Percentiles rank a stretch among this genome's conserved stretches.
These are phyloP conservation scores for Mesorhabditis sp. DNA, from an alignment of 2,888 invertebrate genomes.

Conservation along the genomic window DNA sequence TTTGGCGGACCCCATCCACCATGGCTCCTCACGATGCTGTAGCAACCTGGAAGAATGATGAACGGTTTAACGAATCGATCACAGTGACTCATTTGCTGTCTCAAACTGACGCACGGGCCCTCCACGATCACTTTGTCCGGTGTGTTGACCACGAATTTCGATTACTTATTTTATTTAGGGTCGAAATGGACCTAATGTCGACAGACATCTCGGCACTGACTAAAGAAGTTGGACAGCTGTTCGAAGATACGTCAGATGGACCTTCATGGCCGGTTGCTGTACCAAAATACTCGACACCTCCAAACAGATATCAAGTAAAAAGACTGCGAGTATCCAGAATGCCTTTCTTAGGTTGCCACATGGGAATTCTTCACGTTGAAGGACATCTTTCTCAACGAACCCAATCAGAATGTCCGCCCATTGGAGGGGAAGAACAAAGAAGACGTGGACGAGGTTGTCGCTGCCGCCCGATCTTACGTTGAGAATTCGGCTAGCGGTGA, in stretches of 20 bases:
- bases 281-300: conserved; percentile 69
- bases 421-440: conserved; percentile 62
- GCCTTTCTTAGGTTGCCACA: conserved; percentile 73
- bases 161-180: conserved; percentile 13
- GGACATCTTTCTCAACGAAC: conserved; percentile 77
- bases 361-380: conserved; percentile 83
- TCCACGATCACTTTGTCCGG: conserved; percentile 57
- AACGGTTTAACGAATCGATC: conserved; percentile 50
- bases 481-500: conserved; percentile 24
- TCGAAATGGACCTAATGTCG: conserved; percentile 56
- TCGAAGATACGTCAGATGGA: conserved; percentile 60
- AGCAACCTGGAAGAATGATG: conserved; percentile 26
- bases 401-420: conserved; percentile 71
- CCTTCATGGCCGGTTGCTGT: conserved; percentile 74
- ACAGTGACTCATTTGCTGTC: conserved; percentile 60
- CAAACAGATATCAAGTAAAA: conserved; percentile 64
- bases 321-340: not conserved
- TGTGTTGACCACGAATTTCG: not conserved
- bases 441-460: conserved; percentile 68
- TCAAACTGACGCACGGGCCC: conserved; percentile 59
- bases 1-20: conserved; percentile 33
- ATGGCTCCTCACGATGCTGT: conserved; percentile 38
- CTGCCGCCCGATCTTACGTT: conserved; percentile 25
- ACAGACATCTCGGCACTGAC: conserved; percentile 62
- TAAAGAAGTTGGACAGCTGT: conserved; percentile 51